Evolutionary conservation across 2,888 invertebrate genomes (phyloP), one percentile per base, ranked within the genome.

Genomic region (Tolmerus cingulatus): DNA sequence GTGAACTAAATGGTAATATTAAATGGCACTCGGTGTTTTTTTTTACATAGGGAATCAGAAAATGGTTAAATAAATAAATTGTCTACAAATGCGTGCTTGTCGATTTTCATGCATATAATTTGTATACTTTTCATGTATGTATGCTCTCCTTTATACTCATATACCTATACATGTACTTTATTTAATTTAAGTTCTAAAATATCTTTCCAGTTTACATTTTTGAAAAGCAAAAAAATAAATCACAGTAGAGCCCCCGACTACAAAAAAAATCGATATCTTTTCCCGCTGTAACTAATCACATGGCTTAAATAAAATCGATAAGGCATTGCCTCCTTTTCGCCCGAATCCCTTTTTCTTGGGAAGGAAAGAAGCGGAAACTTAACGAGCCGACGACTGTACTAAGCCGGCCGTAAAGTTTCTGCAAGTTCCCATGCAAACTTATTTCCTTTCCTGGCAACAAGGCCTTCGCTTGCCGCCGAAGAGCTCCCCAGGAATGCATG

Each of bases 301-400:
- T 82, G 57, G 27, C 37, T 51, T 37, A 57, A 82, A 66, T 66
- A 66, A 34, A 82, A 82, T 82, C 82, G 37, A 82, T 82, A 82
- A 66, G 82, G 57, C 82, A 37, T 82, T 82, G 82, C 82, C 82
- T 66, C 19, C 66, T 37, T 37, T 66, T 2, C 37, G 57, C 9
- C 30, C 66, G 40, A 57, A 82, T 82, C 82, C 55, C 34, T 34
- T 82, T 82, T 82, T 57, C 30, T 23, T 55, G 46, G 19, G 34
- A 34, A 82, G 57, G 27, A 55, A 27, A 57, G 8, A 66, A 9
- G 9, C 7, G 51, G 51, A 66, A 66, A 66, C 66, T 66, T 66
- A 66, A 66, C 66, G 23, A 66, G 23, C 66, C 66, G 66, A 66
- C 66, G 19, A 66, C 23, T 23, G 30, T 30, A 37, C 27, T 16